Evolutionary conservation across 1,140 invertebrate species (phyloP).

Genomic region (Drosophila grimshawi): DNA sequence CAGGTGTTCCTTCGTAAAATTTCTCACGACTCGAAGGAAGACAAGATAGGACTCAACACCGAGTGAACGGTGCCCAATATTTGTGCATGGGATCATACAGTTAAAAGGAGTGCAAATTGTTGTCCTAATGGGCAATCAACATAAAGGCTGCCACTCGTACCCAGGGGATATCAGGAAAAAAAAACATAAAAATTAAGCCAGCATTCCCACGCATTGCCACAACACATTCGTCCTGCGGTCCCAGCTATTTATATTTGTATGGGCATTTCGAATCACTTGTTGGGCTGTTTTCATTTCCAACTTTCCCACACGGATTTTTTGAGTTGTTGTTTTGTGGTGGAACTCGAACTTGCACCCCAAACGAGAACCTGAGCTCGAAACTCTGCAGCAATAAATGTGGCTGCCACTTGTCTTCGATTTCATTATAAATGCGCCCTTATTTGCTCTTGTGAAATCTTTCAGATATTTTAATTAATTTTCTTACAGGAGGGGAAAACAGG

Average conservation of each 20-base stretch:
- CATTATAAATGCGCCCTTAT: conserved; percentile 52
- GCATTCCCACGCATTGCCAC: conserved; percentile 73
- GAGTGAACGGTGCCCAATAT: conserved; percentile 3
- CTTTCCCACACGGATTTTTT: conserved; percentile 68
- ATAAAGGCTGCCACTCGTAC: conserved; percentile 43
- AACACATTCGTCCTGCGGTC: conserved; percentile 70
- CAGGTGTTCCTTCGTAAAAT: conserved; percentile 83
- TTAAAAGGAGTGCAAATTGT: conserved; percentile 81
- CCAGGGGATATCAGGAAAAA: neutral
- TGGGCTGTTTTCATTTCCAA: conserved; percentile 71
- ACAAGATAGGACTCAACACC: conserved; percentile 47
- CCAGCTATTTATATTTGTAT: conserved; percentile 63
- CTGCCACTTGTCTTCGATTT: conserved; percentile 74
- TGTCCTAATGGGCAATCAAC: conserved; percentile 81
- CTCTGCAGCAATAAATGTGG: conserved; percentile 56
- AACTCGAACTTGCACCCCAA: conserved; percentile 13
- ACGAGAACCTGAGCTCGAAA: conserved; percentile 10
- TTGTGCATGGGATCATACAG: conserved; percentile 40
- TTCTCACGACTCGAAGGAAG: conserved; percentile 79
- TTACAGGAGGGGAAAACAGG: conserved; percentile 22
- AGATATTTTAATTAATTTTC: conserved; percentile 78
- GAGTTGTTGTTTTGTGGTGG: conserved; percentile 37
- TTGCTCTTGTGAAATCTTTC: conserved; percentile 40
- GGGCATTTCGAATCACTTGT: conserved; percentile 77
- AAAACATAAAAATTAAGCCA: conserved; percentile 6